Base-by-base conservation (phyloP, 2,113 vertebrate genomes). In the Tor tambroides region DNA sequence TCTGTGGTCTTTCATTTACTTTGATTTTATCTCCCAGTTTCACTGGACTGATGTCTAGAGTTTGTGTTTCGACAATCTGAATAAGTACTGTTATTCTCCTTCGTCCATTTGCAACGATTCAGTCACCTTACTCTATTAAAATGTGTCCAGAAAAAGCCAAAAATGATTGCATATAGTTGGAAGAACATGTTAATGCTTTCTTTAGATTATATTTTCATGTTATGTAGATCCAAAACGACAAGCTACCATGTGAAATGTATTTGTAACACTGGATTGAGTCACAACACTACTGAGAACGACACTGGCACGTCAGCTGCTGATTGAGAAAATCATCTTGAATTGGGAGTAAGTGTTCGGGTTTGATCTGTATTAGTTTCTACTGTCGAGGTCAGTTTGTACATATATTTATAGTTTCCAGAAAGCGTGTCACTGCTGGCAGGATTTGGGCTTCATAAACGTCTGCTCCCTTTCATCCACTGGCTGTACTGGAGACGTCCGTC, bases 321-420 rank as follows among this genome's bases (percentile, higher is more conserved):
- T 32, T 11, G 49, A 21, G 19, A 80, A 51, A 79, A 38, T 28
- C 26, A 7, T 19, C 17, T 35, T 10, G 65, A 32, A 19, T 35
- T 19, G 3, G 17, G 6, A 21, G 4, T 38, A 71, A 35, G 35
- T 23, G 21, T 72, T 41, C 19, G 6, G 69, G 69, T 41, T 72
- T 38, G 10, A 41, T 2, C 21, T 72, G 35, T 41, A n/a, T 72
- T 72, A 12, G 32, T 72, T 72, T 72, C 35, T 72, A 23, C 19
- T 79, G 28, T 30, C n/a, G 71, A 83, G 80, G 17, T 80, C 32
- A 83, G 89, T 88, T 28, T 28, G 87, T 88, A 89, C 84, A 85
- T 84, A 87, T 89, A 88, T 90, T 90, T 91, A 89, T 87, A 88
- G 83, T 80, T 89, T 89, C 92, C 69, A 72, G 69, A 41, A 72